phyloP scores from a whole-genome alignment of 2,888 invertebrate genomes.

The Drosophila barbarae region DNA sequence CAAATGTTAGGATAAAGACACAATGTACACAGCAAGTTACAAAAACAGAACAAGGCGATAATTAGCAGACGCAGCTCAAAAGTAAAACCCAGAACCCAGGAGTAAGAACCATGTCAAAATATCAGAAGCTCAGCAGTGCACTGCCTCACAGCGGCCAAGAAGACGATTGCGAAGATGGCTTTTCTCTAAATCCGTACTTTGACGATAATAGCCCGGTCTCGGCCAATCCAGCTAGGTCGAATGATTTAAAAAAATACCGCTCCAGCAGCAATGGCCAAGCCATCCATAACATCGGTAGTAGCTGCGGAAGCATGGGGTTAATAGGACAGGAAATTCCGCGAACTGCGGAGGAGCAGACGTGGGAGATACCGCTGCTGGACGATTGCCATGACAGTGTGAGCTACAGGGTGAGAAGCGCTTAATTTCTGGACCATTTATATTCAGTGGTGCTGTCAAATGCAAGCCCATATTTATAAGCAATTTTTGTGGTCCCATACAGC shows the following conservation, averaged over 20 bases:
- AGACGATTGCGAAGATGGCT: constrained; percentile 59
- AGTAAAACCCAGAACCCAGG: constrained; percentile 12
- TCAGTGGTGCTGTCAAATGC: neutral
- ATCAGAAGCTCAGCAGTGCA: constrained; percentile 65
- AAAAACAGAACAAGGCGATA: constrained; percentile 32
- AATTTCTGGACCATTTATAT: constrained; percentile 43
- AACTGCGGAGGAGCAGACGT: constrained; percentile 64
- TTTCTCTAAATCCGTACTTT: constrained; percentile 44
- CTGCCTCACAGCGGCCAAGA: constrained; percentile 48
- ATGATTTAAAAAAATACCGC: neutral
- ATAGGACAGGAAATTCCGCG: constrained; percentile 19
- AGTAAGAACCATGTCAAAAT: constrained; percentile 63
- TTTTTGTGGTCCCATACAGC: constrained; percentile 51
- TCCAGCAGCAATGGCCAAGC: constrained; percentile 17
- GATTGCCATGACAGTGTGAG: constrained; percentile 42
- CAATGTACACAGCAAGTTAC: constrained; percentile 39
- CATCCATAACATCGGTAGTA: constrained; percentile 32
- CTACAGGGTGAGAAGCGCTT: constrained; percentile 47
- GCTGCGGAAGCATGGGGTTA: constrained; percentile 16
- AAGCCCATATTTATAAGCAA: constrained; percentile 56
- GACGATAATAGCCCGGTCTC: constrained; percentile 41
- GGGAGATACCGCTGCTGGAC: constrained; percentile 69
- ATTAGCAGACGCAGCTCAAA: constrained; percentile 22
- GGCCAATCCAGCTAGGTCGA: neutral
- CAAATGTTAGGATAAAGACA: constrained; percentile 25